Evolutionary conservation across 2,888 invertebrate genomes (phyloP).

Genomic region (Pollenia griseotomentosa): DNA sequence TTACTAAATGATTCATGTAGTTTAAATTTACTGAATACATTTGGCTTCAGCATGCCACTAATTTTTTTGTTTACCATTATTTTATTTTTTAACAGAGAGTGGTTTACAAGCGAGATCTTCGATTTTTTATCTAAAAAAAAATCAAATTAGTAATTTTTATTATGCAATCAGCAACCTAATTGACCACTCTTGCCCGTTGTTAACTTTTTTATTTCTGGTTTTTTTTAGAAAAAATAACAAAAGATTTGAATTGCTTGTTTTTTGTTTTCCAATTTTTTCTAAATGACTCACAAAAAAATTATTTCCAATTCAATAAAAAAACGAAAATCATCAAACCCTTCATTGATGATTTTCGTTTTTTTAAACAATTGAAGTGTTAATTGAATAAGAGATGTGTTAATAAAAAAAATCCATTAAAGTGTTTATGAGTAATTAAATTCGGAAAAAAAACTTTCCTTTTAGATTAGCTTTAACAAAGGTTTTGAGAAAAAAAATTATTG

Average conservation of each 20-base stretch:
- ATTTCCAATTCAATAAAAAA: background rate
- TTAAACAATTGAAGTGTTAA: slow-evolving; percentile 41
- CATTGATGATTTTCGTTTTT: background rate
- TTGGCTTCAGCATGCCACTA: background rate
- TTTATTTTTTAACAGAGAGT: background rate
- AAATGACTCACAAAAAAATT: background rate
- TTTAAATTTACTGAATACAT: background rate
- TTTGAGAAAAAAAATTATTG: background rate
- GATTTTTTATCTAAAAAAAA: background rate
- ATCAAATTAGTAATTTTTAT: no score
- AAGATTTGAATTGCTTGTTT: background rate
- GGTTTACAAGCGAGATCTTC: background rate
- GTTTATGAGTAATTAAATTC: slow-evolving; percentile 35
- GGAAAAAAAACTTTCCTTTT: background rate
- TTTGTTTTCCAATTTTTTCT: background rate
- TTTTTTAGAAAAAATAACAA: background rate
- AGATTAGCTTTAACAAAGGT: background rate
- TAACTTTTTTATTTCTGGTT: background rate
- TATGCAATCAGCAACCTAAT: background rate
- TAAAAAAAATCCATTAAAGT: background rate
- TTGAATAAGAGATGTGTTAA: slow-evolving; percentile 4
- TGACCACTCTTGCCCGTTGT: background rate
- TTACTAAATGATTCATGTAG: background rate
- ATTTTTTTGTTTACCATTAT: slow-evolving; percentile 26
- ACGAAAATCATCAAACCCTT: background rate